Evolutionary conservation across 1,140 invertebrate species (phyloP).

Genomic region (Lordiphosa collinella): DNA sequence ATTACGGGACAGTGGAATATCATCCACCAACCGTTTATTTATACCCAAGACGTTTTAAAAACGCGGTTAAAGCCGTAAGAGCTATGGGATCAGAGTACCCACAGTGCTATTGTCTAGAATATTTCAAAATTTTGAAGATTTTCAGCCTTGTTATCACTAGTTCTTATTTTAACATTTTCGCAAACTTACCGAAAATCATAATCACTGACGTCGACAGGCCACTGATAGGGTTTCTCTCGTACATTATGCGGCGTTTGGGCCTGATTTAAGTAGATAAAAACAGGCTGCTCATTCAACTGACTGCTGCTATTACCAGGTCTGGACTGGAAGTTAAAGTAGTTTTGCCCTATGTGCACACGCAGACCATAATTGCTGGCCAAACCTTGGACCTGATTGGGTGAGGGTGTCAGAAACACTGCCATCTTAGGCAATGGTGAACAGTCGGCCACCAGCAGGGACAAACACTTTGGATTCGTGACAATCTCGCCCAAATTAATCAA

Average conservation of each 20-base stretch:
- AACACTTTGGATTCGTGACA: conserved; percentile 41
- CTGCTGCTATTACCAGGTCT: conserved; percentile 38
- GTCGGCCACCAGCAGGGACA: conserved; percentile 67
- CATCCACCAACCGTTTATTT: too few relatives aligned
- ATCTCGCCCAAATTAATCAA: conserved; percentile 61
- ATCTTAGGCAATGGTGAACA: conserved; percentile 62
- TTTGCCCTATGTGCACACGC: conserved; percentile 66
- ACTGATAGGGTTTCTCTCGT: conserved; percentile 59
- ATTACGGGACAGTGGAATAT: too few relatives aligned
- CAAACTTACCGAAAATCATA: conserved; percentile 67
- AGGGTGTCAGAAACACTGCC: conserved; percentile 65
- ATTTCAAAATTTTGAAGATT: too few relatives aligned
- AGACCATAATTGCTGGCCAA: conserved; percentile 59
- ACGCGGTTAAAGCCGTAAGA: too few relatives aligned
- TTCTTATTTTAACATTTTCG: too few relatives aligned
- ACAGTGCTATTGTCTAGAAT: too few relatives aligned
- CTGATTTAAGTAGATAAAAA: conserved; percentile 65
- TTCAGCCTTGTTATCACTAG: too few relatives aligned
- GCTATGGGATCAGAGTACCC: too few relatives aligned
- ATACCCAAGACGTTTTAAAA: too few relatives aligned
- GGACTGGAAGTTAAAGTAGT: conserved; percentile 60
- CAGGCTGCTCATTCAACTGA: conserved; percentile 36
- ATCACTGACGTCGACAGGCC: conserved; percentile 54
- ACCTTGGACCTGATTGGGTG: conserved; percentile 8
- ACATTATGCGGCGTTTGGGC: conserved; percentile 53